Evolutionary conservation across 2,113 vertebrate genomes (phyloP), one percentile per base, ranked within the genome.

Genomic region (Cynoglossus semilaevis): DNA sequence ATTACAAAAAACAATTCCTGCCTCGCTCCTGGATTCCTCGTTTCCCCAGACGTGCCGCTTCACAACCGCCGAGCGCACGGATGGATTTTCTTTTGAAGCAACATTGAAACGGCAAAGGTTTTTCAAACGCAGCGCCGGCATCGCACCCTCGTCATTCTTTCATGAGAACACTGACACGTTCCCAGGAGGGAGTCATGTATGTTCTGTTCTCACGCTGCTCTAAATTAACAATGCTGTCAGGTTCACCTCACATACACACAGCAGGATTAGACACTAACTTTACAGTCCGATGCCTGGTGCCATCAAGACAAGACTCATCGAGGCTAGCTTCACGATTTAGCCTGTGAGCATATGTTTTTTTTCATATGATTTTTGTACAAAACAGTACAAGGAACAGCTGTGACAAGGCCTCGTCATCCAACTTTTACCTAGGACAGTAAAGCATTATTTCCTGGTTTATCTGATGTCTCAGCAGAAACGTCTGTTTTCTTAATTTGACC

Each of bases 61-160:
- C 50, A 50, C 57, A 71, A 11, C 35, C 45, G 10, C 34, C 45
- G 34, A 62, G 43, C 18, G 58, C 61, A 22, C 61, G 16, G 47
- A 42, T 46, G 41, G 17, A 50, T 65, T 63, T 70, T 51, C 46
- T 50, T n/a, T 15, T 37, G 55, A 52, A n/a, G 51, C 54, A 38
- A 69, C 60, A 66, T 44, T 52, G 19, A 61, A 50, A 58, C 16
- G 46, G n/a, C 16, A n/a, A 22, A 10, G 15, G 22, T 38, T 67
- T 70, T 65, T 67, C 37, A 54, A 46, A 51, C 3, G 7, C 36
- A 67, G 29, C 55, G 56, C 53, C 19, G 36, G 48, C 34, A 38
- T 41, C 51, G 58, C 18, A 43, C 35, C 54, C 15, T 47, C 8
- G 61, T 72, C 3, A 46, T 77, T 60, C 70, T 58, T 67, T 74